Conservation (phyloP, 2,797 vertebrate genomes). For the Pelobates cultripes region DNA sequence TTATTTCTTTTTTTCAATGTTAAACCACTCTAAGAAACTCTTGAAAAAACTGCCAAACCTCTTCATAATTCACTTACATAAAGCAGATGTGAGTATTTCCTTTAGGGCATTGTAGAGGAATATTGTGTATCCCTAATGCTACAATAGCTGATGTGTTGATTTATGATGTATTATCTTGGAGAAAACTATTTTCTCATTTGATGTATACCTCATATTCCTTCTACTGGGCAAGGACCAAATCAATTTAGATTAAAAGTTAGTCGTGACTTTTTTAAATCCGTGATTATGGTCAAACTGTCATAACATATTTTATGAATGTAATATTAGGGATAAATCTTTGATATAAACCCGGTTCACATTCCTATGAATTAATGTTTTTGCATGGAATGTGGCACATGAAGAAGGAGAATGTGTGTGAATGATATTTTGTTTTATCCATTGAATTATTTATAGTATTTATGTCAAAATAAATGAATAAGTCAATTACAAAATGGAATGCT, state of each 20-base stretch:
- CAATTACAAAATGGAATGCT: too few relatives aligned
- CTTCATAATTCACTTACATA: slow-evolving; percentile 3
- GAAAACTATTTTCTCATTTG: neutral
- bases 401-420: too few relatives aligned
- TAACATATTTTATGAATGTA: neutral
- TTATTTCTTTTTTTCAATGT: too few relatives aligned
- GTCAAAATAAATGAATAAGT: too few relatives aligned
- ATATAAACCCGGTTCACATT: too few relatives aligned
- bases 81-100: slow-evolving; percentile 2
- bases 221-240: neutral
- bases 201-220: neutral
- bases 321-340: neutral
- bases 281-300: neutral
- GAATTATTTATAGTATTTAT: too few relatives aligned
- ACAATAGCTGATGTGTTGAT: neutral
- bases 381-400: too few relatives aligned
- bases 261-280: neutral
- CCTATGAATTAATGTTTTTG: too few relatives aligned
- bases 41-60: neutral
- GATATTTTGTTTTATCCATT: too few relatives aligned
- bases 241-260: neutral
- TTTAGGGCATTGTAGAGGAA: slow-evolving; percentile 2
- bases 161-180: neutral
- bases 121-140: neutral
- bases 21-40: too few relatives aligned